A percentile compares a stretch with the other conserved stretches of the same genome.
These are phyloP conservation scores for Nibea albiflora DNA, from an alignment of 2,113 vertebrate species.

Conservation along the genomic window DNA sequence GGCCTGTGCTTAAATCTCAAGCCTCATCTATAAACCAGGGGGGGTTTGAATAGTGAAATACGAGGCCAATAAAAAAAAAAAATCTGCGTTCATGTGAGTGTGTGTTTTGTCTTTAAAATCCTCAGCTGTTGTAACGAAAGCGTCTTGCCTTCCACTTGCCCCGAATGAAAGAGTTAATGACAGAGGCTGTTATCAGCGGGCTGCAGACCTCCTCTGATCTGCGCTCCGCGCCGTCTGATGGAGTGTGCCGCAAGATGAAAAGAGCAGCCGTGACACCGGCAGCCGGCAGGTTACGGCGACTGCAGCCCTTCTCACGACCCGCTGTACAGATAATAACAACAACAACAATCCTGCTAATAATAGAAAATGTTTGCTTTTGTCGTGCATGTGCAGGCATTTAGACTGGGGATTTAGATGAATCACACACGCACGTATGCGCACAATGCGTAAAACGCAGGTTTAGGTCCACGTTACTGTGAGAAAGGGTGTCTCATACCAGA, in stretches of 20 bases:
- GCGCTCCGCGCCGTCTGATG: conserved; percentile 67
- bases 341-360: conserved; percentile 18
- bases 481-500: background rate
- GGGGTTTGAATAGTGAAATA: background rate
- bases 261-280: conserved; percentile 68
- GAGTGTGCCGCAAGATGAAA: conserved; percentile 70
- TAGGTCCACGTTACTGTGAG: background rate
- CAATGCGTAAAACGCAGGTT: background rate
- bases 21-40: background rate
- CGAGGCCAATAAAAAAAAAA: background rate
- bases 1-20: conserved; percentile 27
- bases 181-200: conserved; percentile 79
- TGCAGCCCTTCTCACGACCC: conserved; percentile 45
- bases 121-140: conserved; percentile 50
- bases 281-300: conserved; percentile 45
- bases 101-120: background rate
- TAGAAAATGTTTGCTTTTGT: background rate
- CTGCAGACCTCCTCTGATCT: conserved; percentile 80
- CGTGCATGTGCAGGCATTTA: background rate
- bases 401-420: background rate
- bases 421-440: background rate
- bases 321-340: conserved; percentile 7
- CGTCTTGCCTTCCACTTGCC: conserved; percentile 25
- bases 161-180: conserved; percentile 80
- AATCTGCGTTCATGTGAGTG: background rate